These are phyloP conservation scores for Ophonus ardosiacus DNA, from an alignment of 2,888 invertebrate genomes.

Conservation along the genomic window DNA sequence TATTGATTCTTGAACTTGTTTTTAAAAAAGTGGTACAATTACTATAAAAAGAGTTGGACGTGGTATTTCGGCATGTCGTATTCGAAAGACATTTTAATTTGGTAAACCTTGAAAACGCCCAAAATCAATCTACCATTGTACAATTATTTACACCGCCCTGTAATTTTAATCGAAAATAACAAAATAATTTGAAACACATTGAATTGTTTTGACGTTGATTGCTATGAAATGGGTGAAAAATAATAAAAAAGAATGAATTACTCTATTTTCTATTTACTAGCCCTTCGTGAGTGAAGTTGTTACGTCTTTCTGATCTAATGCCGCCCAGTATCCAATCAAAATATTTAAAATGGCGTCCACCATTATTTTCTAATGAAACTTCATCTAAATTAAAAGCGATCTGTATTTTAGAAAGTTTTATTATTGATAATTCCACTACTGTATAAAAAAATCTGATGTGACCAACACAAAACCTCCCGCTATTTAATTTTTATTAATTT, in stretches of 20 bases:
- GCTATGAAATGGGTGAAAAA: not conserved
- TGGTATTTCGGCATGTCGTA: not conserved
- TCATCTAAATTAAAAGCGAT: too few species aligned
- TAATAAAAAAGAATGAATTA: not conserved
- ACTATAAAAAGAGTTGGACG: not conserved
- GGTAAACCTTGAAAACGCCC: slow-evolving; percentile 10
- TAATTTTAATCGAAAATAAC: slow-evolving; percentile 4
- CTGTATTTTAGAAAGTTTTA: too few species aligned
- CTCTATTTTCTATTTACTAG: not conserved
- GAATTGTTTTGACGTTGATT: slow-evolving; percentile 5
- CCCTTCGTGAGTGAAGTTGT: not conserved
- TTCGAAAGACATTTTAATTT: slow-evolving; percentile 21
- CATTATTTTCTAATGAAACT: too few species aligned
- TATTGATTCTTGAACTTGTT: not conserved
- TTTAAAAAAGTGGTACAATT: not conserved
- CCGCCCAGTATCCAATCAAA: too few species aligned
- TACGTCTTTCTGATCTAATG: too few species aligned
- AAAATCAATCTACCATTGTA: slow-evolving; percentile 4
- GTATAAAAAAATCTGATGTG: too few species aligned
- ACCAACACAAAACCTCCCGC: too few species aligned
- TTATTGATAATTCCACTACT: too few species aligned
- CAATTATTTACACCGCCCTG: slow-evolving; percentile 9
- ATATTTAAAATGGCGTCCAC: too few species aligned
- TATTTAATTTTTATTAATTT: too few species aligned
- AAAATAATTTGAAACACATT: not conserved